phyloP scores from a whole-genome alignment of 2,888 invertebrate genomes.

The Pecten maximus region DNA sequence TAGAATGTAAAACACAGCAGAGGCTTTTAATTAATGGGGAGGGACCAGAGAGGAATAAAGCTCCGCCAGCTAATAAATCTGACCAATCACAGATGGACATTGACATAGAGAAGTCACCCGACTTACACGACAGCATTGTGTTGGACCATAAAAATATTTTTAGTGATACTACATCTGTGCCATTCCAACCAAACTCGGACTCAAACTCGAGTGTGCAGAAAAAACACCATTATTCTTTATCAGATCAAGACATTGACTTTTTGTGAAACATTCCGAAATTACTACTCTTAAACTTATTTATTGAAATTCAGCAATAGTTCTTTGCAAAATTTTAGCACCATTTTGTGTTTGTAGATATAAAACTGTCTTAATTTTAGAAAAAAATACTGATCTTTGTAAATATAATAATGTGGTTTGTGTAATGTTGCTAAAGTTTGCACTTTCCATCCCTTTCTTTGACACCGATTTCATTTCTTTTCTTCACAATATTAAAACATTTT shows the following conservation, averaged over 20 bases:
- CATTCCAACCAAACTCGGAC: not conserved
- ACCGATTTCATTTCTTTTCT: no score
- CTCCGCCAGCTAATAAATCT: not conserved
- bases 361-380: not conserved
- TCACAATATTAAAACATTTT: no score
- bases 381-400: not conserved
- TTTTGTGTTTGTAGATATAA: not conserved
- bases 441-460: not conserved
- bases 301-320: not conserved
- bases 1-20: slow-evolving; percentile 69
- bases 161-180: not conserved
- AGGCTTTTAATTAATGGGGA: slow-evolving; percentile 60
- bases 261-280: slow-evolving; percentile 10
- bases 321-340: not conserved
- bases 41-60: not conserved
- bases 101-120: slow-evolving; percentile 35
- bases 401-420: not conserved
- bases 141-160: slow-evolving; percentile 13
- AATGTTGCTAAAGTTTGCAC: not conserved
- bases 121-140: slow-evolving; percentile 44
- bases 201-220: slow-evolving; percentile 5
- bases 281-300: not conserved
- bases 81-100: not conserved
- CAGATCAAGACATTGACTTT: slow-evolving; percentile 24
- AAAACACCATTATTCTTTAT: not conserved